Conservation (phyloP, 2,113 vertebrate genomes). For the zebrafish (Danio rerio) region DNA sequence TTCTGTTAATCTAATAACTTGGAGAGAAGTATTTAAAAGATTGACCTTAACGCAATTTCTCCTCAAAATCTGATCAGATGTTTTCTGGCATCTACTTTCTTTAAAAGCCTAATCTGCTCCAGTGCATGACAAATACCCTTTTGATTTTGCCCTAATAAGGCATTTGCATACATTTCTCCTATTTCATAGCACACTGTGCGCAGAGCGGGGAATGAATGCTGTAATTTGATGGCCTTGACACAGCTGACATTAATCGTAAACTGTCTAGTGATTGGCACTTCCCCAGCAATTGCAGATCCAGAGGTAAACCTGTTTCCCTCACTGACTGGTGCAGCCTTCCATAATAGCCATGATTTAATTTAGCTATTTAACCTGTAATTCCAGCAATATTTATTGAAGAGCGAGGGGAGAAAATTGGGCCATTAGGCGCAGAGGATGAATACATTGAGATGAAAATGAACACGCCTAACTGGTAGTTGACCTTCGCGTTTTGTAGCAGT, state of each 20-base stretch:
- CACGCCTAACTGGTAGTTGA: constrained; percentile 98
- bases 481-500: constrained; percentile 93
- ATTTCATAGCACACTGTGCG: constrained; percentile 35
- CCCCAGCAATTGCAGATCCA: constrained; percentile 90
- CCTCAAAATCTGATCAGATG: constrained; percentile 11
- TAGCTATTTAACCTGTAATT: constrained; percentile 99
- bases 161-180: constrained; percentile 43
- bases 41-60: constrained; percentile 28
- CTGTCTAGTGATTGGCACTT: constrained; percentile 81
- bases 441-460: constrained; percentile 99
- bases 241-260: constrained; percentile 83
- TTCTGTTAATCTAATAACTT: constrained; percentile 20
- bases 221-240: constrained; percentile 70
- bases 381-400: constrained; percentile 99
- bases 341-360: constrained; percentile 99
- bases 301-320: constrained; percentile 86
- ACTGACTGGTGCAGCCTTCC: constrained; percentile 77
- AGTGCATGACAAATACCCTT: constrained; percentile 37
- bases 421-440: constrained; percentile 98
- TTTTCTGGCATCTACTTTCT: constrained; percentile 18
- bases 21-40: constrained; percentile 25
- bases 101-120: constrained; percentile 19
- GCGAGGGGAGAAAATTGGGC: constrained; percentile 95
- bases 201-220: constrained; percentile 54
- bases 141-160: constrained; percentile 37